These are phyloP conservation scores for Lagopus leucura DNA, from an alignment of 2,113 vertebrate genomes.

Conservation along the genomic window DNA sequence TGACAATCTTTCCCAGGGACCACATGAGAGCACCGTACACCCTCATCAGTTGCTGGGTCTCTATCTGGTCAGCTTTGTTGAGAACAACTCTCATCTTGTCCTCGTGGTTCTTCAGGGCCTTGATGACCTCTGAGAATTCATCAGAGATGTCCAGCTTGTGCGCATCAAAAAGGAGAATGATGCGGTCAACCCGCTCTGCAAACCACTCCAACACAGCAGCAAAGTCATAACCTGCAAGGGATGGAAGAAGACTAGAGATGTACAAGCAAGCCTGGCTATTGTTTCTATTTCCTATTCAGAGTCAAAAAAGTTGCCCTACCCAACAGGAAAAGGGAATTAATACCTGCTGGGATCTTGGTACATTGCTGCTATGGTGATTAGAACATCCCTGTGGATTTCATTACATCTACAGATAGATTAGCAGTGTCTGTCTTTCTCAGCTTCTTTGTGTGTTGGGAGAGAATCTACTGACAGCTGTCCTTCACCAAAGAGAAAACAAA, in stretches of 20 bases:
- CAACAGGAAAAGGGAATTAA: background rate
- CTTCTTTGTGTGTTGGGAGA: background rate
- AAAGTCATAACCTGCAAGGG: conserved; percentile 90
- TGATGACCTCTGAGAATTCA: conserved; percentile 98
- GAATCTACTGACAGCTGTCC: background rate
- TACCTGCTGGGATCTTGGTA: background rate
- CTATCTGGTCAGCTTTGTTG: conserved; percentile 98
- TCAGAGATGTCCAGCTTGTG: conserved; percentile 98
- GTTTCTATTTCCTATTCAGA: background rate
- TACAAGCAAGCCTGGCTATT: background rate
- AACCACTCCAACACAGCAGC: conserved; percentile 97
- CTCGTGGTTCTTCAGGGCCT: conserved; percentile 97
- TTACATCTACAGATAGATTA: background rate
- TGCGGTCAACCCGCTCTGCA: conserved; percentile 94
- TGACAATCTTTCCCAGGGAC: conserved; percentile 97
- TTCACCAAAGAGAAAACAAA: background rate
- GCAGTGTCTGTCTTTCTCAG: background rate
- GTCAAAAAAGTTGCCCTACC: background rate
- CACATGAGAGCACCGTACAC: conserved; percentile 98
- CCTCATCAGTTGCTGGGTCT: conserved; percentile 98
- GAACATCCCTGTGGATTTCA: background rate
- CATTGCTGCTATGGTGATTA: background rate
- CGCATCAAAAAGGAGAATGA: conserved; percentile 95
- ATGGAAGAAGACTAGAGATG: background rate
- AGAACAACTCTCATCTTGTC: conserved; percentile 98